Base-by-base conservation (phyloP, 2,888 invertebrate species). In the Leptinotarsa rubiginosa region DNA sequence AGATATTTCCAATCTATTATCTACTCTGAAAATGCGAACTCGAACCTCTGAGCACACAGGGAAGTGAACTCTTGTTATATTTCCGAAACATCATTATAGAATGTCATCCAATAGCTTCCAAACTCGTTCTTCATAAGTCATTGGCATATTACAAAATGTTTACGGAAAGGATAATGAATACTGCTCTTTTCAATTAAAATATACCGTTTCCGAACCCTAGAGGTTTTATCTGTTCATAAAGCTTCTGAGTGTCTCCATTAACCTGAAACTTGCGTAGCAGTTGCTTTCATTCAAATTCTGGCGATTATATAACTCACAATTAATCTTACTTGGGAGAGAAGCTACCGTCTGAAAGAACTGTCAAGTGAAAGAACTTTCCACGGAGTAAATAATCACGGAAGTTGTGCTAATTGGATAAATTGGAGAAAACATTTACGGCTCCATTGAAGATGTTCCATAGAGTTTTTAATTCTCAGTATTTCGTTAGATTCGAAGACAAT, bases 201-300 rank as follows among this genome's bases (percentile, higher is more conserved):
- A 52, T 52, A 18, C n/a, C 52, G n/a, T 18, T 52, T 52, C n/a
- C 18, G 2, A 52, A 52, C 12, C 52, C 12, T 47, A 64, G 41
- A 71, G 56, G 47, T 71, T 47, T 74, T 59, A 72, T 59, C 66
- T 59, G 50, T 67, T 69, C 69, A 74, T 74, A 69, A 76, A 74
- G 69, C 70, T 64, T 54, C 69, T 49, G 66, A 73, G 70, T 70
- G 52, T 72, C 72, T 72, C 56, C 65, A 72, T 72, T 67, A 69
- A 69, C 65, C 25, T 62, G 64, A 69, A 74, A 49, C 49, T 56
- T 49, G 22, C 20, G 20, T 41, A 16, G 47, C 56, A 70, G 72
- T 66, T 59, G 76, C 56, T 74, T 74, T 70, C 69, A 71, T 65
- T 69, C 59, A 41, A 22, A 70, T 67, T 69, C 69, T 65, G 56